Evolutionary conservation across 1,140 invertebrate species (phyloP).

Genomic region (Agrypnia vestita): DNA sequence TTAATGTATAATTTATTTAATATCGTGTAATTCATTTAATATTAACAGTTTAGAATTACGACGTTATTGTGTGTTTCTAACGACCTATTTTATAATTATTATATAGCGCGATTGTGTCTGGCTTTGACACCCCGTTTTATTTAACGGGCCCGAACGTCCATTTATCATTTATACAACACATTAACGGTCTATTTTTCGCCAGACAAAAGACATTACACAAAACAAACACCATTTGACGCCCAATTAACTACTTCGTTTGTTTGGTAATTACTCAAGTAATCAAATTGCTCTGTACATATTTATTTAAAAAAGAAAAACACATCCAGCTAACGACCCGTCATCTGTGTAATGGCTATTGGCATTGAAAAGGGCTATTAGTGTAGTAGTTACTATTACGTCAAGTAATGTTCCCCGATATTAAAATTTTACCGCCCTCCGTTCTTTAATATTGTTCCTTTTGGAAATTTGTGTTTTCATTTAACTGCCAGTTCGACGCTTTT

Average conservation of each 20-base stretch:
- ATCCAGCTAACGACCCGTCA: background rate
- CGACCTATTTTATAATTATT: too few species aligned
- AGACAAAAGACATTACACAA: background rate
- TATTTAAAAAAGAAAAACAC: background rate
- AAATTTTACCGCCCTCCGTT: background rate
- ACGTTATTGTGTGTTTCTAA: too few species aligned
- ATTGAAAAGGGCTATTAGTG: background rate
- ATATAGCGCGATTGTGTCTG: too few species aligned
- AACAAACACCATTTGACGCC: background rate
- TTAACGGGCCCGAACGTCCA: too few species aligned
- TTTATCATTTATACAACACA: background rate
- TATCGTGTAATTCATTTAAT: too few species aligned
- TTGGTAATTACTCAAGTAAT: slow-evolving; percentile 19
- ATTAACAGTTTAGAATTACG: too few species aligned
- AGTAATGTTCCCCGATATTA: background rate
- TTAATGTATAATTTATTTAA: too few species aligned
- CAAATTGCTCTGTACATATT: background rate
- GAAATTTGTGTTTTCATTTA: background rate
- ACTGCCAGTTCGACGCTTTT: background rate
- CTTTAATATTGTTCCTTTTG: background rate
- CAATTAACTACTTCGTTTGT: slow-evolving; percentile 22
- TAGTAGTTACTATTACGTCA: too few species aligned
- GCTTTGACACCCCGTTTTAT: too few species aligned
- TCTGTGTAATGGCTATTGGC: background rate
- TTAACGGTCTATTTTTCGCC: background rate